A percentile compares a stretch with the other conserved stretches of the same genome.
Conservation (phyloP, 2,113 vertebrate species). For the Nothoprocta pentlandii region DNA sequence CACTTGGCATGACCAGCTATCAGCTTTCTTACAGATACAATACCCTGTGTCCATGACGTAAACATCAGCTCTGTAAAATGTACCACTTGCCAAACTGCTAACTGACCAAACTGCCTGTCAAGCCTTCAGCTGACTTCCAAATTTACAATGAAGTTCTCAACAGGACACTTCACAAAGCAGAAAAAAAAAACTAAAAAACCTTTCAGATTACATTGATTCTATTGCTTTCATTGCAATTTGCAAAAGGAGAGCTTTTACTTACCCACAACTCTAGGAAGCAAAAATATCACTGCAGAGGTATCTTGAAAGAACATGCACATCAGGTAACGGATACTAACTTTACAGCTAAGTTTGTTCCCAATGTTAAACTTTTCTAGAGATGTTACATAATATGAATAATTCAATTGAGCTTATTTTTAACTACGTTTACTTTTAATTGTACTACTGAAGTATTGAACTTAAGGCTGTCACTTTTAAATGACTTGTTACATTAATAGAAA, state of each 20-base stretch:
- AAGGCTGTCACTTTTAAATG: conserved; percentile 1
- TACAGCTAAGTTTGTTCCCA: background rate
- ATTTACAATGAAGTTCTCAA: background rate
- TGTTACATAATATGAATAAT: conserved; percentile 51
- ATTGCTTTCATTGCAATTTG: background rate
- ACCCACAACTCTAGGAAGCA: background rate
- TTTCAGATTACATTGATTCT: background rate
- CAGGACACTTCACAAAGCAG: background rate
- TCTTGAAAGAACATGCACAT: background rate
- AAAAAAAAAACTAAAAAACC: background rate
- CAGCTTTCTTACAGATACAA: background rate
- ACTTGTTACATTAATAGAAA: background rate
- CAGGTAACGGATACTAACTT: background rate
- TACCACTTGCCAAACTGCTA: background rate
- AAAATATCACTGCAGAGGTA: background rate
- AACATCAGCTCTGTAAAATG: background rate
- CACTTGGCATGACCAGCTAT: background rate
- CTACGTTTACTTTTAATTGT: background rate
- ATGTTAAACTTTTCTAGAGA: conserved; percentile 15
- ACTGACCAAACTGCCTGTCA: background rate
- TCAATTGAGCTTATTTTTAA: conserved; percentile 59
- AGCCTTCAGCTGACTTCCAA: background rate
- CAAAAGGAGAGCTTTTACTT: background rate
- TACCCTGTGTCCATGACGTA: background rate
- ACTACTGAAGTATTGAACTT: conserved; percentile 2